These are phyloP conservation scores for Dusona sp. DNA, from an alignment of 2,888 invertebrate genomes.

Conservation along the genomic window DNA sequence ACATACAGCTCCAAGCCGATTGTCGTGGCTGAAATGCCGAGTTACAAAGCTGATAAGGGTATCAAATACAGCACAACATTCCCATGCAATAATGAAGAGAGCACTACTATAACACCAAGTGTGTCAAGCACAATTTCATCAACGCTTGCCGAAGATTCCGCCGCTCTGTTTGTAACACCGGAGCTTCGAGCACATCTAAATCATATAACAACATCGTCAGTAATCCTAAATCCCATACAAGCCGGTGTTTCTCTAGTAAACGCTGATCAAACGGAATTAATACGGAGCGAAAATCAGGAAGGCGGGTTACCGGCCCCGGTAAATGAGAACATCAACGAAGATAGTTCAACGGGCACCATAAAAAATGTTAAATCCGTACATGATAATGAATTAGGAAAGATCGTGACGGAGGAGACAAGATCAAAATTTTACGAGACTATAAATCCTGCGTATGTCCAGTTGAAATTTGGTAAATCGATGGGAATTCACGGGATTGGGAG, in stretches of 20 bases:
- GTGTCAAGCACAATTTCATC: conserved; percentile 43
- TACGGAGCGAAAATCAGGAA: conserved; percentile 60
- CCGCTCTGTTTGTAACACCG: conserved; percentile 54
- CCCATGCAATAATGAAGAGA: conserved; percentile 73
- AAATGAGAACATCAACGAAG: conserved; percentile 71
- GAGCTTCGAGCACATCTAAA: conserved; percentile 54
- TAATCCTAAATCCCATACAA: conserved; percentile 80
- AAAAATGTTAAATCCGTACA: conserved; percentile 65
- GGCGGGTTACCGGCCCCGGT: conserved; percentile 69
- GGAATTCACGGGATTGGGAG: conserved; percentile 13
- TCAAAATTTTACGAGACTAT: conserved; percentile 64
- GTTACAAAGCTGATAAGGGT: conserved; percentile 63
- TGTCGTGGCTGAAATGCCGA: conserved; percentile 78
- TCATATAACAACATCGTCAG: conserved; percentile 74
- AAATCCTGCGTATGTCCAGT: conserved; percentile 67
- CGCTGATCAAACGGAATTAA: conserved; percentile 74
- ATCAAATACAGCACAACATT: conserved; percentile 74
- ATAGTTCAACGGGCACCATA: conserved; percentile 11
- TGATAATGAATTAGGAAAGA: conserved; percentile 70
- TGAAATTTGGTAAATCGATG: conserved; percentile 50
- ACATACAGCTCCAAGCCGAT: conserved; percentile 78
- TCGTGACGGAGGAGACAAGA: conserved; percentile 32
- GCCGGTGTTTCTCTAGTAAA: conserved; percentile 80
- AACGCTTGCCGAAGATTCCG: conserved; percentile 18
- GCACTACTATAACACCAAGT: conserved; percentile 64